These are phyloP conservation scores for Slavum lentiscoides DNA, from an alignment of 2,888 invertebrate species.

Conservation along the genomic window DNA sequence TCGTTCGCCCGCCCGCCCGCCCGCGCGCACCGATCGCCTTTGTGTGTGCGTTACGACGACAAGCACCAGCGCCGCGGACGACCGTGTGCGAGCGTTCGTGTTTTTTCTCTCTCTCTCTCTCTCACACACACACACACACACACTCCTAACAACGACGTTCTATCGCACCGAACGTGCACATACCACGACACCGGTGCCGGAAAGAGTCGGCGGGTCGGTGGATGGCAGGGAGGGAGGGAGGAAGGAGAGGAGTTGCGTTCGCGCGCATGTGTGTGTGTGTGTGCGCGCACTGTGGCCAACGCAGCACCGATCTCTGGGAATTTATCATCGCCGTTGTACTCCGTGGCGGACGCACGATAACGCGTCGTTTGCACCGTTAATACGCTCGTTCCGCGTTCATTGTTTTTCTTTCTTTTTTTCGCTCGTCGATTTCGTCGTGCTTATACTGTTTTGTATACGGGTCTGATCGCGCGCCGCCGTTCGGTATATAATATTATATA, in stretches of 20 bases:
- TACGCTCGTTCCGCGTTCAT: no score
- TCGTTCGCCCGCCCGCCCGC: no score
- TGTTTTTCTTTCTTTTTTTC: no score
- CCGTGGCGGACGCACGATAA: conserved; percentile 42
- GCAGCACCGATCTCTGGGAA: conserved; percentile 40
- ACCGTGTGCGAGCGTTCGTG: conserved; percentile 1
- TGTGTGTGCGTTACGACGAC: conserved; percentile 22
- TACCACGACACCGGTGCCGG: neutral
- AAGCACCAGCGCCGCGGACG: neutral
- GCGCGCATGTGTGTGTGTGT: conserved; percentile 3
- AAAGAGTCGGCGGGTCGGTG: neutral
- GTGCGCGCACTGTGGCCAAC: neutral
- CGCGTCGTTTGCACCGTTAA: neutral
- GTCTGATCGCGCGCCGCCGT: no score
- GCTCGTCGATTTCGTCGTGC: no score
- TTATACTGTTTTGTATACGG: no score
- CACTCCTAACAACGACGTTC: neutral
- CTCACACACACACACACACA: neutral
- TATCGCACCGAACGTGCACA: conserved; percentile 20
- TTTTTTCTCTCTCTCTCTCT: neutral
- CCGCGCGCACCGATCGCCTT: neutral
- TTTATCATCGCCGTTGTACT: conserved; percentile 36
- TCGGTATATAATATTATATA: no score
- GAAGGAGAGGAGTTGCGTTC: neutral
- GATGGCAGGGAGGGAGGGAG: neutral